Base-by-base conservation (phyloP, 1,140 invertebrate genomes). In the Periplaneta americana region DNA sequence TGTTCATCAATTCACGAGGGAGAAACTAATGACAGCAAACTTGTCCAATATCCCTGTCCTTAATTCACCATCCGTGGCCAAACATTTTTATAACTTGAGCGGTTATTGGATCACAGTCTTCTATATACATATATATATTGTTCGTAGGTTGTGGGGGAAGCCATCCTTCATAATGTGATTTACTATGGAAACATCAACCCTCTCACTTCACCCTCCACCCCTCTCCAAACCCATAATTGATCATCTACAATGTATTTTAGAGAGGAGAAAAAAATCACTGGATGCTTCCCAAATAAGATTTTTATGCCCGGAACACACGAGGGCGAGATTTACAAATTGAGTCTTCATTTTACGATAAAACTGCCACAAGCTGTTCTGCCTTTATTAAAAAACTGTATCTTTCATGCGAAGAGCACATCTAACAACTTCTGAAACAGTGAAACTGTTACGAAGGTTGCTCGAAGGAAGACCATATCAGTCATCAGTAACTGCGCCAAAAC, bases 1-100 rank as follows among this genome's bases (percentile, higher is more conserved):
- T 80, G 80, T 80, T 80, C 80, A 80, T 80, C 80, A 80, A 80
- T 80, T 80, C 80, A 75, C 80, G 35, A 57, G 80, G 34, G 80
- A 74, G 77, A 37, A 66, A 34, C 80, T 80, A 80, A 80, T 80
- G 80, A 80, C 75, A 75, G 80, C 32, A 80, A 80, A 80, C 80
- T 80, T 80, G 80, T 80, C 80, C 80, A 80, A 80, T 80, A 80
- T 80, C 79, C 80, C 36, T 35, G 80, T 34, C 80, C 74, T 35
- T 80, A 80, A 80, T 80, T 80, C 75, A 80, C n/a, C 80, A 66
- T 33, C 80, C 74, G 66, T 74, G 48, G 15, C 34, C 48, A 80
- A 36, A 37, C n/a, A 75, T 80, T 80, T 80, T 75, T 80, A 80
- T 75, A 75, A 75, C 74, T 74, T 35, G 80, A 17, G 28, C 80